Conservation (phyloP, 2,797 vertebrate species). For the Sebastes paucispinis region DNA sequence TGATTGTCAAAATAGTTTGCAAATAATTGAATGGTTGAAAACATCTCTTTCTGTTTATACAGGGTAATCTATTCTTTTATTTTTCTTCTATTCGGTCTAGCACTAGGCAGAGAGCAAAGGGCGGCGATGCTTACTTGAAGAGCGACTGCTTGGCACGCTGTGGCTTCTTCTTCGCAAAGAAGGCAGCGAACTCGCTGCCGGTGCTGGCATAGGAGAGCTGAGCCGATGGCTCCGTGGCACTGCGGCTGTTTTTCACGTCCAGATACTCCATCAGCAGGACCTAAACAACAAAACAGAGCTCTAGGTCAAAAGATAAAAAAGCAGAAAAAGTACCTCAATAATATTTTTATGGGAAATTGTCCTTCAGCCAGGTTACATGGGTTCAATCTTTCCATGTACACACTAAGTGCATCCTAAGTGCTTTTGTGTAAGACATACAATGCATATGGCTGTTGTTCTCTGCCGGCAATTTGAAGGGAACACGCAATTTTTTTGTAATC, state of each 20-base stretch:
- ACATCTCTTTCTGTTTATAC: not conserved
- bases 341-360: not conserved
- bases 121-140: conserved; percentile 89
- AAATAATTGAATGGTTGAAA: rapidly evolving
- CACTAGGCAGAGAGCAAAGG: not conserved
- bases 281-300: conserved; percentile 69
- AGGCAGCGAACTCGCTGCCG: conserved; percentile 93
- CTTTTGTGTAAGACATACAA: not conserved
- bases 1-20: too few relatives aligned
- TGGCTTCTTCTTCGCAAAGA: conserved; percentile 96
- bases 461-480: not conserved
- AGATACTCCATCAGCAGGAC: conserved; percentile 96
- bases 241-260: conserved; percentile 97
- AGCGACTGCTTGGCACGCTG: conserved; percentile 93
- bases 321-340: not conserved
- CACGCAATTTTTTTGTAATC: not conserved
- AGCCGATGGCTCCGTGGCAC: conserved; percentile 90
- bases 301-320: not conserved
- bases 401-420: not conserved
- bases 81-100: not conserved
- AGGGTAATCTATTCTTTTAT: not conserved
- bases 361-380: not conserved
- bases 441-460: not conserved
- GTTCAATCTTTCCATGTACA: not conserved
- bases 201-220: conserved; percentile 96